A percentile compares a stretch with the other conserved stretches of the same genome.
Conservation (phyloP, 2,113 vertebrate genomes). For the Perognathus longimembris region DNA sequence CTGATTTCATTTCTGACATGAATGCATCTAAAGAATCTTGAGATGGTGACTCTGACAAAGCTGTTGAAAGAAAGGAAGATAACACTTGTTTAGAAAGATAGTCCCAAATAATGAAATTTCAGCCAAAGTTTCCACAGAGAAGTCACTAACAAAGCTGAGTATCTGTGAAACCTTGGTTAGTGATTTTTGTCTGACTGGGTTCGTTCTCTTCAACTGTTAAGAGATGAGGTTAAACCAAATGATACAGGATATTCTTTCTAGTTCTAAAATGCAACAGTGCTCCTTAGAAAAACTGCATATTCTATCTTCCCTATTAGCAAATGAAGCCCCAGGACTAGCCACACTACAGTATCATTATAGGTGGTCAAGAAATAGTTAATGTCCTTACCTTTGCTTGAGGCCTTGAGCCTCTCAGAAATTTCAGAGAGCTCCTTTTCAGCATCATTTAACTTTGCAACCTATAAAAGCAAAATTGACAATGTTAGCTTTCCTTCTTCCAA, state of each 20-base stretch:
- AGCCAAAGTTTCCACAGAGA: not conserved
- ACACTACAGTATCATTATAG: not conserved
- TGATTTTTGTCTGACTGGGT: not conserved
- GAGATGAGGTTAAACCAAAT: not conserved
- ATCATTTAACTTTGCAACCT: constrained; percentile 93
- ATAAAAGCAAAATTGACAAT: constrained; percentile 51
- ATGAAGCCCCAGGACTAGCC: not conserved
- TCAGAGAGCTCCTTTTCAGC: constrained; percentile 93
- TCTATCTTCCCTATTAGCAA: not conserved
- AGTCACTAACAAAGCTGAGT: not conserved
- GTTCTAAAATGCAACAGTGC: not conserved
- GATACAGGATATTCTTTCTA: constrained; percentile 24
- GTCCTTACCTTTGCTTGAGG: constrained; percentile 90
- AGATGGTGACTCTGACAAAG: constrained; percentile 84
- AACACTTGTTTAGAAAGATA: constrained; percentile 14
- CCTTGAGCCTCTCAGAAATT: constrained; percentile 91
- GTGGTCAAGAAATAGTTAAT: not conserved
- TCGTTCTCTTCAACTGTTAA: constrained; percentile 7
- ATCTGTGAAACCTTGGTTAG: not conserved
- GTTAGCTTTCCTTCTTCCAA: constrained; percentile 44
- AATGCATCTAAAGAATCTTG: constrained; percentile 97
- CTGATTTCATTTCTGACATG: constrained; percentile 94
- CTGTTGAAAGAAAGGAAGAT: constrained; percentile 80
- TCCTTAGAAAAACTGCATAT: constrained; percentile 19
- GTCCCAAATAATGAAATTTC: not conserved